Base-by-base conservation (phyloP, 2,797 vertebrate genomes). In the Amniataba percoides region DNA sequence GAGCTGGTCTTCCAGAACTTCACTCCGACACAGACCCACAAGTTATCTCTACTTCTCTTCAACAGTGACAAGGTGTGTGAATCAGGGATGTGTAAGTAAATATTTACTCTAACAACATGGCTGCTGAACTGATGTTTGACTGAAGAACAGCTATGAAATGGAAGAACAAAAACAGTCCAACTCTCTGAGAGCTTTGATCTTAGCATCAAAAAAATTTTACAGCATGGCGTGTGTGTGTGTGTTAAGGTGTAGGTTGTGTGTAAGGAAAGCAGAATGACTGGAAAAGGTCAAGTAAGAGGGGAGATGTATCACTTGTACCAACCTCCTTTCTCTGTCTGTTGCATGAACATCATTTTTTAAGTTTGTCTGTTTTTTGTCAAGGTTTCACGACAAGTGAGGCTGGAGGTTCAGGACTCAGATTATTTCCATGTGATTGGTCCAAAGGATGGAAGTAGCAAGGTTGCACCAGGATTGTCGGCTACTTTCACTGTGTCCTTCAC, bases 1-100 rank as follows among this genome's bases (percentile, higher is more conserved):
- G 95, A 97, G 91, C 89, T 97, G 68, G 65, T 97, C 25, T 97
- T 99, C 89, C 96, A 97, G 93, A 97, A 93, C 89, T 97, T 94
- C 2, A 42, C 58, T 60, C 93, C 96, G 39, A 92, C 66, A 3
- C 89, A 97, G 87, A 95, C 93, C 52, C 97, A 95, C 14, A 92
- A 94, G 80, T 93, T 97, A 55, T 93, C 93, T 0, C 80, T 98
- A 62, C 51, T 89, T 51, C 92, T 98, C 67, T 91, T 95, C 79
- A 98, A 96, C 93, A 96, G 84, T 0, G 95, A 97, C 91, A 95
- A 89, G 94, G 97, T 97, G 56, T 91, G 92, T 62, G 21, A 19
- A 18, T 51, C 1, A 57, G 31, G 7, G n/a, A 51, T 49, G 3
- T 53, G 16, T 48, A 14, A 7, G 1, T 16, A 45, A 71, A 3